Conservation (phyloP, 2,888 invertebrate species). For the Calliphora vomitoria region DNA sequence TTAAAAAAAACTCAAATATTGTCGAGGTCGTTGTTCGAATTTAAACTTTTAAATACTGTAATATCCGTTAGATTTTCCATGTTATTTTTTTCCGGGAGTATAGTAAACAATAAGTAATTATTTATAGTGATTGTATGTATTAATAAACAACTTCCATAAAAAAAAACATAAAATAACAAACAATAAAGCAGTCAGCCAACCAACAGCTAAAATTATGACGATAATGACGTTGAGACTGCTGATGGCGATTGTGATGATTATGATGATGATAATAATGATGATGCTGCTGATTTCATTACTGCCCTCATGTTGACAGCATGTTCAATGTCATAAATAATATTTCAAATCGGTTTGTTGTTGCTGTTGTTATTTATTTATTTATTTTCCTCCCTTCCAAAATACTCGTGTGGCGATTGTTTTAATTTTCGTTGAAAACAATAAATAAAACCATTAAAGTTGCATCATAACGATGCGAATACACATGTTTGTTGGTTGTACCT, state of each 20-base stretch:
- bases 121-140: slow-evolving; percentile 13
- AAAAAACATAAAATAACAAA: not conserved
- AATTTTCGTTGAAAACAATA: slow-evolving; percentile 55
- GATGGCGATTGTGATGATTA: slow-evolving; percentile 12
- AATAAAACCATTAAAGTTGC: slow-evolving; percentile 65
- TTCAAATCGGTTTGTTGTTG: slow-evolving; percentile 62
- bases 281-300: slow-evolving; percentile 54
- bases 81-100: slow-evolving; percentile 19
- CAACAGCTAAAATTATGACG: not conserved
- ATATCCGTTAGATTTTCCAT: slow-evolving; percentile 41
- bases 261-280: not conserved
- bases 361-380: slow-evolving; percentile 15
- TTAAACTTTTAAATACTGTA: slow-evolving; percentile 7
- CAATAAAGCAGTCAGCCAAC: slow-evolving; percentile 2
- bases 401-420: slow-evolving; percentile 44
- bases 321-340: slow-evolving; percentile 71
- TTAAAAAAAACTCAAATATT: not conserved
- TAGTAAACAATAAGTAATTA: slow-evolving; percentile 27
- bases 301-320: slow-evolving; percentile 64
- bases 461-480: slow-evolving; percentile 31
- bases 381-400: slow-evolving; percentile 1
- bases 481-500: slow-evolving; percentile 7
- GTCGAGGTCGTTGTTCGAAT: not conserved
- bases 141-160: slow-evolving; percentile 26
- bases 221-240: slow-evolving; percentile 21